Evolutionary conservation across 2,888 invertebrate genomes (phyloP).

Genomic region (Chirona hameri): DNA sequence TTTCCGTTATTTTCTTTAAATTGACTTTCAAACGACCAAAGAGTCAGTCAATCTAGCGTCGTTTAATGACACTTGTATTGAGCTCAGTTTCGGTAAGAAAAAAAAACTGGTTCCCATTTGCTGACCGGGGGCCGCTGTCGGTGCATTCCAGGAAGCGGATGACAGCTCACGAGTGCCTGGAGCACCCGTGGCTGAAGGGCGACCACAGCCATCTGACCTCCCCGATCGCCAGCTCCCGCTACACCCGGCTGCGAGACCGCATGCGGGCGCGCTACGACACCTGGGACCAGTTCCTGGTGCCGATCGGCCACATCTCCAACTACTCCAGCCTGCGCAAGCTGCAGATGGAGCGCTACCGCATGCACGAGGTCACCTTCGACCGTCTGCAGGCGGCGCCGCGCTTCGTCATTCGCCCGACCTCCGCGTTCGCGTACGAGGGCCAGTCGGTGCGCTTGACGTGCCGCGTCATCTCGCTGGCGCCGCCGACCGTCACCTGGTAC

Average conservation of each 20-base stretch:
- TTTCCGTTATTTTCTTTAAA: too few species aligned
- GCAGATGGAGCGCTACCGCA: conserved; percentile 92
- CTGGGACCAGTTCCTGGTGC: conserved; percentile 80
- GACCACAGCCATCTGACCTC: conserved; percentile 71
- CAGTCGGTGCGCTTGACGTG: conserved; percentile 97
- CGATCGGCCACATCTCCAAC: conserved; percentile 94
- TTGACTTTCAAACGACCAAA: too few species aligned
- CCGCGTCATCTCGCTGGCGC: conserved; percentile 88
- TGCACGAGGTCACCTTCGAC: conserved; percentile 93
- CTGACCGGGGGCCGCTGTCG: too few species aligned
- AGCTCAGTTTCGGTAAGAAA: too few species aligned
- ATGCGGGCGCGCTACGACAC: conserved; percentile 76
- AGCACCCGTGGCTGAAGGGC: conserved; percentile 92
- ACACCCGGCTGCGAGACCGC: conserved; percentile 80
- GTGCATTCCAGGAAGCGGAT: conserved; percentile 71
- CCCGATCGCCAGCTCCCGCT: conserved; percentile 76
- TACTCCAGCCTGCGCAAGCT: conserved; percentile 94
- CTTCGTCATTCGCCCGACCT: conserved; percentile 94
- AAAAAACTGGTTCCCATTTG: too few species aligned
- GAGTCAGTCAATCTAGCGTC: too few species aligned
- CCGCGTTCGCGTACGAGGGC: conserved; percentile 94
- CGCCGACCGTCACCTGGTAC: conserved; percentile 94
- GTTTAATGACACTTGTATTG: too few species aligned
- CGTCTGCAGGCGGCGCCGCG: conserved; percentile 96
- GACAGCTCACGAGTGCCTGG: conserved; percentile 95